Evolutionary conservation across 2,113 vertebrate species (phyloP).

Genomic region (Raja brachyura): DNA sequence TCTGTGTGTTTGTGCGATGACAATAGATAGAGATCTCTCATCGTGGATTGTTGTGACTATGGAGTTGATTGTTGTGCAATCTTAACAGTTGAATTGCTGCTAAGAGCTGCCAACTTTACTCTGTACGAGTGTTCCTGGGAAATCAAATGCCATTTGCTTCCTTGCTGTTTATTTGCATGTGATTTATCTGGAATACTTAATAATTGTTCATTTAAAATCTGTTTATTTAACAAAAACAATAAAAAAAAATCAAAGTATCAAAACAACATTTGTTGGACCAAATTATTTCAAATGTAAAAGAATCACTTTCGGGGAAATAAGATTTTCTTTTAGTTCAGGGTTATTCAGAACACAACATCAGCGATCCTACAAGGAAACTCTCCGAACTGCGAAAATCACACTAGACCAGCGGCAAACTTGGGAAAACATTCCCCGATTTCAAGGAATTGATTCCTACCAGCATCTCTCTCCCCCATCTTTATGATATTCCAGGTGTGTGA

Average conservation of each 20-base stretch:
- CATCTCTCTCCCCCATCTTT: background rate
- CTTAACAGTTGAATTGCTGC: background rate
- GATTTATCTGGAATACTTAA: conserved; percentile 26
- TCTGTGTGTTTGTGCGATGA: background rate
- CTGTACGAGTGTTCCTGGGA: background rate
- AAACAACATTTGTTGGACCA: background rate
- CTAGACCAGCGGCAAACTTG: background rate
- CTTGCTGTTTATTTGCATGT: conserved; percentile 35
- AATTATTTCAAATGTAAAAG: background rate
- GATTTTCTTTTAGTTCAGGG: background rate
- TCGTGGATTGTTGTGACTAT: background rate
- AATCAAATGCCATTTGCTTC: conserved; percentile 14
- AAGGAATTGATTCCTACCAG: background rate
- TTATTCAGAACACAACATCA: background rate
- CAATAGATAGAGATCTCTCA: background rate
- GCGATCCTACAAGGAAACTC: background rate
- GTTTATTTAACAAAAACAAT: conserved; percentile 31
- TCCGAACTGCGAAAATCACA: background rate
- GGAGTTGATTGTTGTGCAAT: background rate
- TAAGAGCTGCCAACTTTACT: background rate
- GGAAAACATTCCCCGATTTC: background rate
- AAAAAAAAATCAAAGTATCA: conserved; percentile 3
- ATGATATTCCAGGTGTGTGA: background rate
- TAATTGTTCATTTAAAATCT: conserved; percentile 21
- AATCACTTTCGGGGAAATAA: background rate